Percentiles rank a stretch among this genome's conserved stretches.
phyloP scores from a whole-genome alignment of 1,140 invertebrate genomes.

The Hypothenemus hampei region DNA sequence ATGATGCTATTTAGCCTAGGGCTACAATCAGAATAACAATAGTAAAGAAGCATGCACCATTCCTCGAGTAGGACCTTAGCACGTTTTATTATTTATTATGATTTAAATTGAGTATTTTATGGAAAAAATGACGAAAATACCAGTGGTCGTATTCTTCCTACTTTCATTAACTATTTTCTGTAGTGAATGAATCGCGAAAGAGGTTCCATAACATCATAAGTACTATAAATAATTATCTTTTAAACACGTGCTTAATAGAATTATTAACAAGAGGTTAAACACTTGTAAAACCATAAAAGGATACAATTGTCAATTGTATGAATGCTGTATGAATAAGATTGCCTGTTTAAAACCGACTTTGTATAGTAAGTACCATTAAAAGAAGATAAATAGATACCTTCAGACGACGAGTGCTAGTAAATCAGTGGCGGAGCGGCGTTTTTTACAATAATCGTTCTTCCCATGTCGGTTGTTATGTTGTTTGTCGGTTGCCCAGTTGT shows the following conservation, averaged over 20 bases:
- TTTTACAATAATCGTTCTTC: neutral
- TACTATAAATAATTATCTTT: slow-evolving; percentile 20
- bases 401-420: slow-evolving; percentile 4
- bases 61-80: neutral
- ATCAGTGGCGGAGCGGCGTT: slow-evolving; percentile 19
- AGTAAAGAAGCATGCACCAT: too few relatives aligned
- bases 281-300: slow-evolving; percentile 27
- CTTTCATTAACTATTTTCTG: too few relatives aligned
- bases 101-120: neutral
- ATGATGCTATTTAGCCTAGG: slow-evolving; percentile 20
- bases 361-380: slow-evolving; percentile 23
- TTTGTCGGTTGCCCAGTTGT: neutral
- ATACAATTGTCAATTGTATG: slow-evolving; percentile 28
- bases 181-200: slow-evolving; percentile 12
- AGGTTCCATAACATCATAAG: slow-evolving; percentile 17
- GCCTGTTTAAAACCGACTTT: slow-evolving; percentile 19
- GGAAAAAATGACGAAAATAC: too few relatives aligned
- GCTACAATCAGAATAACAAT: slow-evolving; percentile 24
- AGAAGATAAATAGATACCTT: slow-evolving; percentile 25
- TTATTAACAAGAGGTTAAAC: slow-evolving; percentile 28
- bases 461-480: neutral
- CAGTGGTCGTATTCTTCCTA: too few relatives aligned
- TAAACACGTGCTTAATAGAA: slow-evolving; percentile 26
- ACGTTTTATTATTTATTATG: neutral
- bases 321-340: slow-evolving; percentile 25